These are phyloP conservation scores for Solen grandis DNA, from an alignment of 1,140 invertebrate species.

Conservation along the genomic window DNA sequence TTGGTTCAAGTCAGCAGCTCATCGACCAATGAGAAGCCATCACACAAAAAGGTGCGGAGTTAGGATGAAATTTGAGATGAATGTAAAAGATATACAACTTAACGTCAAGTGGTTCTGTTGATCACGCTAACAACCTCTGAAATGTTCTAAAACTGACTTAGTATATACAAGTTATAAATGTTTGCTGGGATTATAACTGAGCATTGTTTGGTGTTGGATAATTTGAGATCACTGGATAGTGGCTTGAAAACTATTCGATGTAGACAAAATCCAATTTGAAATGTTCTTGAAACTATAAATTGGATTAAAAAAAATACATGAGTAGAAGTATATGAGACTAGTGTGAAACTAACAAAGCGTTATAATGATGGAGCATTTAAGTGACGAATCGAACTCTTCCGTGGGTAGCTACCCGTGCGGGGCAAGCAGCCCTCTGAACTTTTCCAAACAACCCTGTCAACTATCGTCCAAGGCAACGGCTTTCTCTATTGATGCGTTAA, in stretches of 20 bases:
- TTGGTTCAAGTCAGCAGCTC: slow-evolving; percentile 52
- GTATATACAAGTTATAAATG: background rate
- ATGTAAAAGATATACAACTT: slow-evolving; percentile 61
- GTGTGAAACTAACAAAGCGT: too few species aligned
- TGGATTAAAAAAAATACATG: too few species aligned
- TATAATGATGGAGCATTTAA: too few species aligned
- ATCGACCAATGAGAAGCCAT: slow-evolving; percentile 57
- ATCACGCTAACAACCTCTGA: slow-evolving; percentile 45
- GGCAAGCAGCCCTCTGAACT: slow-evolving; percentile 40
- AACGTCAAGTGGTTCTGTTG: slow-evolving; percentile 33
- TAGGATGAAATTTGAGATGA: slow-evolving; percentile 55
- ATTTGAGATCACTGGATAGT: slow-evolving; percentile 19
- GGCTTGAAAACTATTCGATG: too few species aligned
- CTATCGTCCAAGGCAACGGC: slow-evolving; percentile 72
- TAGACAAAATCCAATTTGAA: too few species aligned
- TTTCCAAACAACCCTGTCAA: slow-evolving; percentile 59
- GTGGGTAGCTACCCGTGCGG: slow-evolving; percentile 35
- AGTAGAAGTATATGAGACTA: too few species aligned
- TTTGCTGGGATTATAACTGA: background rate
- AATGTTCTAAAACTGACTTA: slow-evolving; percentile 14
- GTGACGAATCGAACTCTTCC: slow-evolving; percentile 48
- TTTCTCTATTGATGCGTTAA: slow-evolving; percentile 74
- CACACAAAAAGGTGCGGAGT: slow-evolving; percentile 60
- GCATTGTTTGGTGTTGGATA: background rate
- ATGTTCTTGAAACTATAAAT: too few species aligned